These are phyloP conservation scores for Heteromyza rotundicornis DNA, from an alignment of 2,888 invertebrate species.

Conservation along the genomic window DNA sequence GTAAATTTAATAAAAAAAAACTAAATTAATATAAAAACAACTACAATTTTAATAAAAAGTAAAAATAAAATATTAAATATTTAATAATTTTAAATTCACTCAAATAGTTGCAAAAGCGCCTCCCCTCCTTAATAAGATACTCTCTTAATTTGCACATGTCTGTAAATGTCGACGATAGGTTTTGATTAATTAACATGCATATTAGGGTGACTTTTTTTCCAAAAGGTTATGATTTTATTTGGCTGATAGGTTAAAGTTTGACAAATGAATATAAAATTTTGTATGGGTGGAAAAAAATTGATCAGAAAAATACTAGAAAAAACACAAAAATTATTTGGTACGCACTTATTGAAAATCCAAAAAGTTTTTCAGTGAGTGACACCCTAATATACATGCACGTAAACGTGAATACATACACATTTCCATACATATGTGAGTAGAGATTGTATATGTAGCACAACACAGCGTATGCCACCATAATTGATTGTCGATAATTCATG, in stretches of 20 bases:
- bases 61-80: too few relatives aligned
- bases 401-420: conserved; percentile 16
- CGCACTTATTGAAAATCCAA: too few relatives aligned
- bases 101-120: not conserved
- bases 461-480: conserved; percentile 33
- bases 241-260: not conserved
- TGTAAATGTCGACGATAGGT: conserved; percentile 47
- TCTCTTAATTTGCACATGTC: conserved; percentile 48
- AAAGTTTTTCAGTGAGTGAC: too few relatives aligned
- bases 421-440: not conserved
- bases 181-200: conserved; percentile 48
- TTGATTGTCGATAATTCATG: conserved; percentile 57
- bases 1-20: too few relatives aligned
- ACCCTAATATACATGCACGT: conserved; percentile 7
- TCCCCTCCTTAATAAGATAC: not conserved
- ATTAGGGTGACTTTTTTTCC: conserved; percentile 12
- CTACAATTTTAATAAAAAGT: too few relatives aligned
- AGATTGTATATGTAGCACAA: conserved; percentile 2
- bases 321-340: too few relatives aligned
- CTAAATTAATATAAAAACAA: too few relatives aligned
- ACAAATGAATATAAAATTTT: too few relatives aligned
- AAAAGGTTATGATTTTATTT: conserved; percentile 10
- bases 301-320: too few relatives aligned
- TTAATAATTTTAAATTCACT: too few relatives aligned
- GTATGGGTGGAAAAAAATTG: too few relatives aligned